Evolutionary conservation across 1,140 invertebrate species (phyloP).

Genomic region (Calephelis virginiensis): DNA sequence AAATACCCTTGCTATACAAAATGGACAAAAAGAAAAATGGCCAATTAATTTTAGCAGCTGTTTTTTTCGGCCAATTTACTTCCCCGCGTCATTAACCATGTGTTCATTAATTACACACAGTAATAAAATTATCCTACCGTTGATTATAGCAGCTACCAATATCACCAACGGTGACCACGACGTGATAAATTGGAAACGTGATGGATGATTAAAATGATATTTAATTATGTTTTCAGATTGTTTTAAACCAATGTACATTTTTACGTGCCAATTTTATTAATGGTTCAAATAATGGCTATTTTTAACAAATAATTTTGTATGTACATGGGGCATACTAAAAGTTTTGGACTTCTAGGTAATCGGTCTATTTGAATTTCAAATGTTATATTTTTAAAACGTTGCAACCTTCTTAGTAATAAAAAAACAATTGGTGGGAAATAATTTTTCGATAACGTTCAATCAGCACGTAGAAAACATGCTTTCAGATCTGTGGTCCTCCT

Average conservation of each 20-base stretch:
- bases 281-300: no score
- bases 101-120: conserved; percentile 17
- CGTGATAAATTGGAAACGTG: neutral
- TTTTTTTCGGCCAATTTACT: conserved; percentile 20
- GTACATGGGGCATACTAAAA: no score
- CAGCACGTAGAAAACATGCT: no score
- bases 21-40: neutral
- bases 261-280: neutral
- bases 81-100: conserved; percentile 1
- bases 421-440: no score
- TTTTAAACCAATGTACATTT: no score
- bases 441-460: no score
- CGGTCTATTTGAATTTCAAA: no score
- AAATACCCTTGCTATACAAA: neutral
- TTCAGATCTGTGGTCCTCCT: no score
- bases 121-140: conserved; percentile 16
- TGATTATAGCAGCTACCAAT: conserved; percentile 9
- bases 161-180: neutral
- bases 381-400: no score
- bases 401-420: no score
- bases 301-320: no score
- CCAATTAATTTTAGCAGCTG: conserved; percentile 13
- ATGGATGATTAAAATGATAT: neutral
- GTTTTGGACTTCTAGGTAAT: no score
- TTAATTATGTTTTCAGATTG: neutral